Percentiles rank a stretch among this genome's conserved stretches.
These are phyloP conservation scores for Picus viridis DNA, from an alignment of 2,797 vertebrate genomes.

Conservation along the genomic window DNA sequence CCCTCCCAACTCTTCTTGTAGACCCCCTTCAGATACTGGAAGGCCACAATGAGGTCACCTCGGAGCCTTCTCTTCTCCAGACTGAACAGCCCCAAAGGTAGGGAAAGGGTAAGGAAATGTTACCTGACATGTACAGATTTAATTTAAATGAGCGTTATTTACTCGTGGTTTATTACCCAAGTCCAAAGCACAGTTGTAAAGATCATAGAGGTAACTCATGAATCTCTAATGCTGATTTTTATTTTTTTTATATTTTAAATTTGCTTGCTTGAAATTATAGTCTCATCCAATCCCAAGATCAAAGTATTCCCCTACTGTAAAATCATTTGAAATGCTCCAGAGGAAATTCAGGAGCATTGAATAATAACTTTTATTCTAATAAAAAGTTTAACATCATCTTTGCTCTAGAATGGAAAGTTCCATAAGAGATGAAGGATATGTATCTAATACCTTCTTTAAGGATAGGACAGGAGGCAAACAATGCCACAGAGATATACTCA, in stretches of 20 bases:
- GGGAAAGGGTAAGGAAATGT: slow-evolving; percentile 24
- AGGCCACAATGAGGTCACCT: too few relatives aligned
- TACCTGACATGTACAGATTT: slow-evolving; percentile 40
- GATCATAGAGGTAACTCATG: slow-evolving; percentile 39
- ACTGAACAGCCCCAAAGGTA: too few relatives aligned
- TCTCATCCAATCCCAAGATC: slow-evolving; percentile 37
- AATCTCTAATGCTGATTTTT: slow-evolving; percentile 42
- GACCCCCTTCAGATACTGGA: too few relatives aligned
- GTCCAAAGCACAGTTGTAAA: slow-evolving; percentile 60
- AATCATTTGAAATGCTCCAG: not conserved
- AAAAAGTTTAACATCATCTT: slow-evolving; percentile 52
- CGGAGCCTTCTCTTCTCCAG: too few relatives aligned
- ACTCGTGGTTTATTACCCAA: slow-evolving; percentile 45
- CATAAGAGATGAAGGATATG: not conserved
- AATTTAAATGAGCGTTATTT: slow-evolving; percentile 70
- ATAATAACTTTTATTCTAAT: slow-evolving; percentile 69
- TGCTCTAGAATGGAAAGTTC: slow-evolving; percentile 50
- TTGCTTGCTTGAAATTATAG: slow-evolving; percentile 42
- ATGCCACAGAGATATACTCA: not conserved
- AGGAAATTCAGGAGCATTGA: slow-evolving; percentile 49
- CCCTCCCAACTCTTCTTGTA: too few relatives aligned
- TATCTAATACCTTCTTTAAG: slow-evolving; percentile 26
- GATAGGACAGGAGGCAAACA: not conserved
- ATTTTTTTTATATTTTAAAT: slow-evolving; percentile 29
- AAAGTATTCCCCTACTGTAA: slow-evolving; percentile 21